phyloP scores from a whole-genome alignment of 1,140 invertebrate species.

The Brachionus plicatilis region DNA sequence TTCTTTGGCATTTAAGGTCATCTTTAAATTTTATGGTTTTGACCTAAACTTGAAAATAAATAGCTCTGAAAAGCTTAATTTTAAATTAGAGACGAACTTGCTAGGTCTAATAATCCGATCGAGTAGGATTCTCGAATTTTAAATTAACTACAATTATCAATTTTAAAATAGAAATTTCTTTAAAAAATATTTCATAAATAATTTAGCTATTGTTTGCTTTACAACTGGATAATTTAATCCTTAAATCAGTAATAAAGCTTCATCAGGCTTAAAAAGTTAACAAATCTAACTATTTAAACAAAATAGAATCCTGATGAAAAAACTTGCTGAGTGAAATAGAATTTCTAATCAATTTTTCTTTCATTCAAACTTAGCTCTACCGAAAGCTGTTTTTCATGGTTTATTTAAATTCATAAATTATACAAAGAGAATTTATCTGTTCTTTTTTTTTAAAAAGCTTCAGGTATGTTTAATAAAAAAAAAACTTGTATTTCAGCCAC shows the following conservation, averaged over 20 bases:
- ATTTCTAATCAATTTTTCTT: neutral
- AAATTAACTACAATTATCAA: neutral
- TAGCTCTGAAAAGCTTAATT: neutral
- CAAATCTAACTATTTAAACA: neutral
- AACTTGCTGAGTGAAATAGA: neutral
- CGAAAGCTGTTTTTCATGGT: neutral
- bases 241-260: neutral
- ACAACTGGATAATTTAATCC: neutral
- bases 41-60: neutral
- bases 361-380: neutral
- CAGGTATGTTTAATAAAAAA: neutral
- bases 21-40: neutral
- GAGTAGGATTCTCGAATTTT: neutral
- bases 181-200: neutral
- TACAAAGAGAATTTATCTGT: neutral
- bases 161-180: neutral
- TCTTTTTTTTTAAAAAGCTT: too few species aligned
- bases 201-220: neutral
- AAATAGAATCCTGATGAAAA: neutral
- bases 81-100: neutral
- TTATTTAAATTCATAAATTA: neutral
- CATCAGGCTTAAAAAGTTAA: neutral
- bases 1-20: neutral
- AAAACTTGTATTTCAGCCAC: neutral
- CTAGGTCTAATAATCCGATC: neutral